Conservation (phyloP, 2,797 vertebrate species). For the Lagorchestes hirsutus region DNA sequence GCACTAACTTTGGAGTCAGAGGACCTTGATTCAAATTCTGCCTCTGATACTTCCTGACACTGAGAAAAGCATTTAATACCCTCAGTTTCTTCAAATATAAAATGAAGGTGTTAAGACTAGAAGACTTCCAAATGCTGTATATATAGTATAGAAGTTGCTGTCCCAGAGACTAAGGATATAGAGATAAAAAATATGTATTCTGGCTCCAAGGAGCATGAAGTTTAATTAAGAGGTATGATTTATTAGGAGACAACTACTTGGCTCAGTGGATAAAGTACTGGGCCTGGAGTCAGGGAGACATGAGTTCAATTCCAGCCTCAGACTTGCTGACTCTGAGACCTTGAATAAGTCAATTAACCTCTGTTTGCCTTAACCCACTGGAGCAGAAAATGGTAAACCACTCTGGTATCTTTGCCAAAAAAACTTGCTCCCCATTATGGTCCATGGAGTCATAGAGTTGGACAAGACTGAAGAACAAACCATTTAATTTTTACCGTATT, state of each 20-base stretch:
- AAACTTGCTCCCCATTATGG: rapidly evolving
- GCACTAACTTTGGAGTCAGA: neutral
- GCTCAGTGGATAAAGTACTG: neutral
- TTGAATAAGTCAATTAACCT: neutral
- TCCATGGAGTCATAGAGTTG: neutral
- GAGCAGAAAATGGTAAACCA: neutral
- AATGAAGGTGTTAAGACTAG: neutral
- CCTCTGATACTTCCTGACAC: neutral
- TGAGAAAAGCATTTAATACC: neutral
- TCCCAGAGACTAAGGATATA: neutral
- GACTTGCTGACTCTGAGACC: neutral
- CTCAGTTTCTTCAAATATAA: neutral
- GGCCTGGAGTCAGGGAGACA: neutral
- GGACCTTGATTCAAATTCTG: too few species aligned
- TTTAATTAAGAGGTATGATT: neutral
- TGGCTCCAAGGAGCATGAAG: neutral
- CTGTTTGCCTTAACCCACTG: neutral
- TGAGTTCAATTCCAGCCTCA: neutral
- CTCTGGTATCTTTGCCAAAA: neutral
- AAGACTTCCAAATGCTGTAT: neutral
- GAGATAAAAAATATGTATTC: neutral
- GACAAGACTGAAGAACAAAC: neutral
- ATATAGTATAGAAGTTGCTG: neutral
- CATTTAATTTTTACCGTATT: neutral
- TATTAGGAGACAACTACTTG: neutral